A percentile compares a stretch with the other conserved stretches of the same genome.
phyloP scores from a whole-genome alignment of 2,113 vertebrate genomes.

The Nicator chloris region DNA sequence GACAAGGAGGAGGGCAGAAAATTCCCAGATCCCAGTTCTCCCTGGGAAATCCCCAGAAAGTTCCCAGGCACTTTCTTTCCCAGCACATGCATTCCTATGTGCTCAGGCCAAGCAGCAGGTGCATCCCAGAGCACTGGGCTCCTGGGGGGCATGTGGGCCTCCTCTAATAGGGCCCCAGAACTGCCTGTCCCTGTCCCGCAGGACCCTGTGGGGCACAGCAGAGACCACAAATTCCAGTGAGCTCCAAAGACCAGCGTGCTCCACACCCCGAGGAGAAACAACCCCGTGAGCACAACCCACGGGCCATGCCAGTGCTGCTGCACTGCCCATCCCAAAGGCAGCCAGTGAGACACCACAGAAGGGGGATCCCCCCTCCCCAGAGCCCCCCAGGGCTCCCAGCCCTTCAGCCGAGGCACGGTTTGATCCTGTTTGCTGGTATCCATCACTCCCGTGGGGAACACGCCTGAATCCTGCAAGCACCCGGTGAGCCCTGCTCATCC shows the following conservation, averaged over 20 bases:
- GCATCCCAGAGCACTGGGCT: accelerated
- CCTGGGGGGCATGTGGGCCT: accelerated
- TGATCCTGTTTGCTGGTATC: accelerated
- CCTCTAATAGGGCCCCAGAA: accelerated
- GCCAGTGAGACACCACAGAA: background rate
- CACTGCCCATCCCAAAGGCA: background rate
- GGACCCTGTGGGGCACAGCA: background rate
- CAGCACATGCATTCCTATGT: accelerated
- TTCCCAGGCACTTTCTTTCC: background rate
- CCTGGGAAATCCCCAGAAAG: slow-evolving; percentile 4
- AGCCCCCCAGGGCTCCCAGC: background rate
- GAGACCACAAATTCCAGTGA: background rate
- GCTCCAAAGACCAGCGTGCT: background rate
- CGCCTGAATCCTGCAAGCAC: background rate
- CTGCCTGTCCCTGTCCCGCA: background rate
- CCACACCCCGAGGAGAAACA: background rate
- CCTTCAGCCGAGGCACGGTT: background rate
- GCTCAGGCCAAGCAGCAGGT: background rate
- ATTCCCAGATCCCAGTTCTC: background rate
- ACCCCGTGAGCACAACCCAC: accelerated
- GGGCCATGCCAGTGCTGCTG: background rate
- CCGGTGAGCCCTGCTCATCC: background rate
- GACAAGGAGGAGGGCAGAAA: background rate
- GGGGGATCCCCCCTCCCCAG: background rate
- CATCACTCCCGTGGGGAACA: accelerated